Base-by-base conservation (phyloP, 2,888 invertebrate genomes). In the Chrysodeixis includens region DNA sequence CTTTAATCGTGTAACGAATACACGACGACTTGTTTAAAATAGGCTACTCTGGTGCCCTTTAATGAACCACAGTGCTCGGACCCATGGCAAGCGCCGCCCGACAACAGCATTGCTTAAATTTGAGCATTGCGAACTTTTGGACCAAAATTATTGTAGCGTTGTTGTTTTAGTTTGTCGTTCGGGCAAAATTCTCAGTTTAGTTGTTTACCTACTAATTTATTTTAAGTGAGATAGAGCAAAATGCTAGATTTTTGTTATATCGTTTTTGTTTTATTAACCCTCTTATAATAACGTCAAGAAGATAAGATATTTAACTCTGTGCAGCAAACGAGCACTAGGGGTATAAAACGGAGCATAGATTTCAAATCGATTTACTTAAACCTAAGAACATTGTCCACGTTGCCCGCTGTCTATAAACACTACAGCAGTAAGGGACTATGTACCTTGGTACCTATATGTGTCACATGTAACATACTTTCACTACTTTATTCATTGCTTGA, bases 1-100 rank as follows among this genome's bases (percentile, higher is more conserved):
- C 81, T 86, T 86, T 88, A 89, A 91, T 88, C 88, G 87, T 87
- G 85, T 88, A 87, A 85, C 85, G 88, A 87, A 87, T 89, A 86
- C 88, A 86, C 71, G 85, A 86, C 84, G 83, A 82, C 83, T 83
- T 62, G 85, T 88, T 85, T 86, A 81, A 86, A 85, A 81, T 85
- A 79, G 82, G 76, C 73, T 71, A 71, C 81, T 83, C 69, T 53
- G 62, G 53, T 52, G 57, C 62, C 62, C 75, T 74, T 78, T 85
- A 84, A 85, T 79, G 79, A 84, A 83, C 74, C 69, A 32, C 58
- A n/a, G 40, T n/a, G 40, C n/a, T 5, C 40, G 40, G 40, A 40
- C 40, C n/a, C 40, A 40, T 40, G 49, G 58, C 71, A 61, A 76
- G 62, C 63, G 65, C 72, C 66, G 71, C 60, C 66, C 74, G 60